Evolutionary conservation across 2,888 invertebrate species (phyloP).

Genomic region (Pyralis farinalis): DNA sequence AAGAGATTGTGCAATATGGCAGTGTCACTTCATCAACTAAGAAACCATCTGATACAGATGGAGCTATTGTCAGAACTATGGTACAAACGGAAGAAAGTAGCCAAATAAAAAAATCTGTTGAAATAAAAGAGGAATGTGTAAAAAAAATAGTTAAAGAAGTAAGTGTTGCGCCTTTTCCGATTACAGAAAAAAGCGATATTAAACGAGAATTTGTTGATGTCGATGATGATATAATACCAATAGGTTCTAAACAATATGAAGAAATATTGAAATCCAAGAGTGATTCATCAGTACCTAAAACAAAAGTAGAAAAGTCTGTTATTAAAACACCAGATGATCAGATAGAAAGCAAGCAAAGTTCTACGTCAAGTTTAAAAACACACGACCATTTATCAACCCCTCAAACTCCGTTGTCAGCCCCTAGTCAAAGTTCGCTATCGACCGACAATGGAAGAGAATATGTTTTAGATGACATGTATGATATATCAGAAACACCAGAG

Average conservation of each 20-base stretch:
- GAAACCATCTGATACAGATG: slow-evolving; percentile 38
- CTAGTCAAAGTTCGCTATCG: slow-evolving; percentile 84
- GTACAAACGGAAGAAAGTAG: slow-evolving; percentile 38
- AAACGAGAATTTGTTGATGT: slow-evolving; percentile 76
- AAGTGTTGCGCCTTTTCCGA: slow-evolving; percentile 69
- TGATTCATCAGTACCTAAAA: slow-evolving; percentile 75
- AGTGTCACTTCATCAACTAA: slow-evolving; percentile 60
- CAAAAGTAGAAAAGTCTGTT: slow-evolving; percentile 60
- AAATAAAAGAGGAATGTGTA: slow-evolving; percentile 51
- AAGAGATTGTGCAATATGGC: slow-evolving; percentile 59
- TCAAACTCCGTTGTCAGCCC: slow-evolving; percentile 82
- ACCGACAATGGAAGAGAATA: slow-evolving; percentile 84
- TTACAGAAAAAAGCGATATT: slow-evolving; percentile 64
- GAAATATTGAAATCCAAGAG: slow-evolving; percentile 74
- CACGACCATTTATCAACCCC: slow-evolving; percentile 77
- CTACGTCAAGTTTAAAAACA: slow-evolving; percentile 80
- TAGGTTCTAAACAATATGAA: slow-evolving; percentile 67
- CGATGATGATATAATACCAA: slow-evolving; percentile 64
- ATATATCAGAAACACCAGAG: slow-evolving; percentile 81
- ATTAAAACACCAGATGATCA: slow-evolving; percentile 64
- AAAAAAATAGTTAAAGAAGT: slow-evolving; percentile 55
- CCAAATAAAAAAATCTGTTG: slow-evolving; percentile 24
- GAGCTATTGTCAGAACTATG: slow-evolving; percentile 39
- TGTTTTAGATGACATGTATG: slow-evolving; percentile 80
- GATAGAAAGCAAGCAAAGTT: slow-evolving; percentile 80